Base-by-base conservation (phyloP, 2,113 vertebrate genomes). In the Aphyosemion australe region DNA sequence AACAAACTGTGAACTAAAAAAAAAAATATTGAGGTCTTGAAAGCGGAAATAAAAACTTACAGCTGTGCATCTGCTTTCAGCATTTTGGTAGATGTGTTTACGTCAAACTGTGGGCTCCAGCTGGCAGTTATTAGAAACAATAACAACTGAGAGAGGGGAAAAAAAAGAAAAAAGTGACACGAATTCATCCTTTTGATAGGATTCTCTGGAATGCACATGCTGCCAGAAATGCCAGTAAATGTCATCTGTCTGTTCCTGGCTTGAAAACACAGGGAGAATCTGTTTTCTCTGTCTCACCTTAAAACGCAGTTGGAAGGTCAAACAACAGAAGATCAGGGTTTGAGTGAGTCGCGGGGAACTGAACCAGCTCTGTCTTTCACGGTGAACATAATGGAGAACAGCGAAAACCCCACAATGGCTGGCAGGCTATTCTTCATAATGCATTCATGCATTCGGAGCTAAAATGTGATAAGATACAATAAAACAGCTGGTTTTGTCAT, bases 221-320 rank as follows among this genome's bases (percentile, higher is more conserved):
- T 69, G 76, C 70, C 74, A 57, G 76, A 83, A 85, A 89, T 82
- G 78, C 66, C 77, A 82, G 71, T 76, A 82, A 86, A 86, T 84
- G 84, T 87, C 85, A 86, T 69, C 73, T 74, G 72, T 67, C 72
- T 65, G 67, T 77, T 71, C 31, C 47, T 45, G 70, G 46, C 58
- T 47, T 21, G 54, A 80, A 59, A 59, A 62, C 74, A 32, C 55
- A 62, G 48, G 65, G 72, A 51, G 13, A 41, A 11, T 47, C 14
- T 47, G 19, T 31, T 15, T 20, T 52, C 11, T 16, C 11, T 2
- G 0, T 62, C 21, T 72, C 56, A 69, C 78, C 75, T 81, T 50
- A 62, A 67, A 74, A 72, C 58, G 31, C 63, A 26, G 42, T 13
- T 14, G 1, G 65, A 69, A 79, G 74, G 80, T 81, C 61, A 1